phyloP scores from a whole-genome alignment of 2,797 vertebrate genomes.

The Mus caroli region DNA sequence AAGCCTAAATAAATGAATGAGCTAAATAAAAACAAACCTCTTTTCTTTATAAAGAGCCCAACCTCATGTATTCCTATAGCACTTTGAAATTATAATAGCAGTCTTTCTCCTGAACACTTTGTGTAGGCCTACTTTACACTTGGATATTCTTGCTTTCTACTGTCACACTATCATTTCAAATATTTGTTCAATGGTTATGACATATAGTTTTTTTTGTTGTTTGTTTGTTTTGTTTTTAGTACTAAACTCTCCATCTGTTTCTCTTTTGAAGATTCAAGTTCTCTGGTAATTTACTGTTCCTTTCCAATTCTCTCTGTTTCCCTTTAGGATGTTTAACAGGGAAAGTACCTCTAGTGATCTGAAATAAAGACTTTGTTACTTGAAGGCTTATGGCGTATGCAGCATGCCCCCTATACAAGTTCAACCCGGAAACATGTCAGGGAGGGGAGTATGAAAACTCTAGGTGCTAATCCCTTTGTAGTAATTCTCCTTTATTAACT shows the following conservation, averaged over 20 bases:
- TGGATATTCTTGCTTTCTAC: not conserved
- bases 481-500: not conserved
- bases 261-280: constrained; percentile 22
- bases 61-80: no score
- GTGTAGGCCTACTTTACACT: not conserved
- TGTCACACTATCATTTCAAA: not conserved
- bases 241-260: not conserved
- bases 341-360: not conserved
- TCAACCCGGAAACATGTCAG: no score
- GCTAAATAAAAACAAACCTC: not conserved
- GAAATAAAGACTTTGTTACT: not conserved
- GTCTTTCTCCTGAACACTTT: not conserved
- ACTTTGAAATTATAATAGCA: not conserved
- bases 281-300: not conserved
- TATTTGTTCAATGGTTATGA: not conserved
- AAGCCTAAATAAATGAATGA: not conserved
- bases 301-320: not conserved
- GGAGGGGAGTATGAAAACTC: not conserved
- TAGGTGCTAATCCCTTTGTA: no score
- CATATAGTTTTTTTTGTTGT: not conserved
- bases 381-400: not conserved
- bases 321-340: not conserved
- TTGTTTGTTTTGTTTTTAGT: not conserved
- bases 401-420: not conserved
- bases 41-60: not conserved